These are phyloP conservation scores for Dermatemys mawii DNA, from an alignment of 2,113 vertebrate genomes.

Conservation along the genomic window DNA sequence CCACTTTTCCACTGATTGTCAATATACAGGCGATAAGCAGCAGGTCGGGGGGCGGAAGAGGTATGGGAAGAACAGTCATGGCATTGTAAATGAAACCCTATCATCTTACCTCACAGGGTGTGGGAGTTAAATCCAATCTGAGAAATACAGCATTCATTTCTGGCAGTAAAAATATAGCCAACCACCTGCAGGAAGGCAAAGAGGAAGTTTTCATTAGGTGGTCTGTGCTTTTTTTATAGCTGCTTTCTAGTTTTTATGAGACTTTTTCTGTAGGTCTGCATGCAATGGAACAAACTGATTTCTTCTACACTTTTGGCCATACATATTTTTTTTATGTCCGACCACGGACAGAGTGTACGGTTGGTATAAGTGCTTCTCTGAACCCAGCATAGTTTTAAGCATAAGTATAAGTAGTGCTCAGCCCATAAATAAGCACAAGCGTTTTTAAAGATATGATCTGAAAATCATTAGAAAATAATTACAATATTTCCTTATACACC, in stretches of 20 bases:
- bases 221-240: not conserved
- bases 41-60: not conserved
- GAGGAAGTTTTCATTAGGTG: not conserved
- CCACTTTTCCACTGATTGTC: not conserved
- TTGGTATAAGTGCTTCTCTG: slow-evolving; percentile 14
- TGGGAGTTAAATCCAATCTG: not conserved
- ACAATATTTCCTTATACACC: slow-evolving; percentile 40
- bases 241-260: not conserved
- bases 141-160: not conserved
- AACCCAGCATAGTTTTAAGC: not conserved
- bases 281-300: not conserved
- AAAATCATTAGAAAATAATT: not conserved
- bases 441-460: slow-evolving; percentile 42
- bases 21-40: not conserved
- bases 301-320: not conserved
- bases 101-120: not conserved
- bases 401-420: not conserved
- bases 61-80: not conserved
- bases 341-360: not conserved
- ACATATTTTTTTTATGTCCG: not conserved
- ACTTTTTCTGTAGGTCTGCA: not conserved
- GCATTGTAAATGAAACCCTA: slow-evolving; percentile 25
- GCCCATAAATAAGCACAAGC: not conserved
- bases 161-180: not conserved
- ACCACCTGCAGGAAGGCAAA: not conserved